These are phyloP conservation scores for Salvator merianae DNA, from an alignment of 2,113 vertebrate genomes.

Conservation along the genomic window DNA sequence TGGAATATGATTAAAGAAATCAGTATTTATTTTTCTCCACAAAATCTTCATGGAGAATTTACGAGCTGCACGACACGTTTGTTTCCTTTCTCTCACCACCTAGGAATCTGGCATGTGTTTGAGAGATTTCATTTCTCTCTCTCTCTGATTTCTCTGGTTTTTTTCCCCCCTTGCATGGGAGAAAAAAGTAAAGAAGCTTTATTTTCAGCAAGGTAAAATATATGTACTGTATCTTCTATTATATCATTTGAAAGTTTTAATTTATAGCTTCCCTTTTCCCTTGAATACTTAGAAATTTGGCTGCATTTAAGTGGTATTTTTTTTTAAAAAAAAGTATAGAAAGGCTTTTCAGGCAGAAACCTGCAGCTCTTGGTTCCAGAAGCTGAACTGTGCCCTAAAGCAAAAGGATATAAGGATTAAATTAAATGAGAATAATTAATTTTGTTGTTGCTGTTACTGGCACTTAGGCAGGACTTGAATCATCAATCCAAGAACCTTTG, in stretches of 20 bases:
- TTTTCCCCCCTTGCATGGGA: neutral
- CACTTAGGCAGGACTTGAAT: neutral
- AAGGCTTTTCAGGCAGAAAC: neutral
- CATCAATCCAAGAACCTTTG: neutral
- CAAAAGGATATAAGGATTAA: conserved; percentile 26
- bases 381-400: conserved; percentile 14
- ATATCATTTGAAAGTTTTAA: neutral
- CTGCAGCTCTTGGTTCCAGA: conserved; percentile 23
- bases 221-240: neutral
- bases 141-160: neutral
- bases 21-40: neutral
- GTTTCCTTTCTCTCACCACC: conserved; percentile 7
- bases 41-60: neutral
- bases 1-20: neutral
- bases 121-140: neutral
- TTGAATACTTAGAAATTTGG: neutral
- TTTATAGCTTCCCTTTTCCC: neutral
- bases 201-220: neutral
- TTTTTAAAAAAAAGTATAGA: neutral
- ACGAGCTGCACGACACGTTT: neutral
- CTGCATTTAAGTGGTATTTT: neutral
- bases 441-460: conserved; percentile 20
- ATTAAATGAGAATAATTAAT: conserved; percentile 36
- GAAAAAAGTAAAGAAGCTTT: neutral
- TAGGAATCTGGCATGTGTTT: conserved; percentile 22